phyloP scores from a whole-genome alignment of 2,888 invertebrate genomes.

The Drosophila greeni region DNA sequence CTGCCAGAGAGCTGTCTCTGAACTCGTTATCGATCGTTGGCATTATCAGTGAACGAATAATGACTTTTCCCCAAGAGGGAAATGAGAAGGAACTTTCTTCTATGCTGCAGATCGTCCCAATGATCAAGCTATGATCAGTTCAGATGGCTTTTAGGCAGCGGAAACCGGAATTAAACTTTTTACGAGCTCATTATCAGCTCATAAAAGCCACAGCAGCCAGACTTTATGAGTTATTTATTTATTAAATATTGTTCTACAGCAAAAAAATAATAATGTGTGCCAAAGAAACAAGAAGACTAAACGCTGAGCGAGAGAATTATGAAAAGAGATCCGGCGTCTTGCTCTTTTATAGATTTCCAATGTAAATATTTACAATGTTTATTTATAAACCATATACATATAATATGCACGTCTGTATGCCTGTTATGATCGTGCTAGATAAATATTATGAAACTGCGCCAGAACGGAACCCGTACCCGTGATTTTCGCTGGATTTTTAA shows the following conservation, averaged over 20 bases:
- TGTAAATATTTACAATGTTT: slow-evolving; percentile 69
- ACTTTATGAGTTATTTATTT: slow-evolving; percentile 36
- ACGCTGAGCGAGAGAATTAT: slow-evolving; percentile 30
- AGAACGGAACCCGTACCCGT: slow-evolving; percentile 16
- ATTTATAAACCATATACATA: slow-evolving; percentile 59
- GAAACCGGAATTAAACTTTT: slow-evolving; percentile 23
- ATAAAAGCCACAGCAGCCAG: slow-evolving; percentile 24
- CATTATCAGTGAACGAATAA: slow-evolving; percentile 12
- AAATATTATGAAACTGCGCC: slow-evolving; percentile 63
- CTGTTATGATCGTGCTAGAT: slow-evolving; percentile 49
- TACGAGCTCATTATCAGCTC: slow-evolving; percentile 37
- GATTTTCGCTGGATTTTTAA: slow-evolving; percentile 35
- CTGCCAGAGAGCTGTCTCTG: slow-evolving; percentile 5
- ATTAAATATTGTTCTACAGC: slow-evolving; percentile 13
- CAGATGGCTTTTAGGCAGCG: slow-evolving; percentile 20
- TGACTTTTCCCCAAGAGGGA: not conserved
- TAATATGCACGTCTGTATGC: slow-evolving; percentile 20
- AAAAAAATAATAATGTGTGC: slow-evolving; percentile 21
- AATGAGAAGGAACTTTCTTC: not conserved
- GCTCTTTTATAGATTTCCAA: slow-evolving; percentile 47
- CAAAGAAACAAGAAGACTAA: slow-evolving; percentile 23
- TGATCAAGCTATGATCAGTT: slow-evolving; percentile 11
- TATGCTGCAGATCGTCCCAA: slow-evolving; percentile 2
- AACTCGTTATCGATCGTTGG: slow-evolving; percentile 27
- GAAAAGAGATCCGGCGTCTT: slow-evolving; percentile 21